Evolutionary conservation across 92 coral and sea anemone species (phyloP), one percentile per base, ranked within the genome.

Genomic region (Epizoanthus scotinus): DNA sequence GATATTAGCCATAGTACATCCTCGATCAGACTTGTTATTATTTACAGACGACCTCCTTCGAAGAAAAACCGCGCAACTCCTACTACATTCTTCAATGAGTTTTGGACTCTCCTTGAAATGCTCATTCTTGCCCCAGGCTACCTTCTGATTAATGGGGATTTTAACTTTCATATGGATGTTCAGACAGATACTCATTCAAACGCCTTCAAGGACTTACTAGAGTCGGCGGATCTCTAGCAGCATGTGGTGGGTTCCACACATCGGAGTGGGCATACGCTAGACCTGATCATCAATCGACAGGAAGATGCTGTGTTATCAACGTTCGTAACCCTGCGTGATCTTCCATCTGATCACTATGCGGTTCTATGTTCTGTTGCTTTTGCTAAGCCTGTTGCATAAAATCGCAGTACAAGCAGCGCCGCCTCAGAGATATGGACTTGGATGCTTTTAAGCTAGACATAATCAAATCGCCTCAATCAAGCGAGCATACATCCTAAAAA

Each of bases 311-410:
- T 27, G 14, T n/a, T 86, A 68, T 82, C 87, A 49, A 34, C 68
- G 24, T 64, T 86, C 69, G 0, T 24, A 17, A 75, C 83, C 52
- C 69, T 82, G 52, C 29, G 61, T 22, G 83, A 75, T 67, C 58
- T 86, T 8, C 90, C 90, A 74, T 77, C 90, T 34, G 84, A 74
- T 58, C 79, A 86, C 70, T 40, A 36, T 53, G 83, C 82, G 34
- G 78, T 86, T 31, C 42, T 64, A 34, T 86, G 90, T 38, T 67
- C 69, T 12, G 68, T 86, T 2, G 83, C 78, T 49, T 72, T 82
- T 60, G 82, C 25, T n/a, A 73, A 63, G 57, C 87, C 87, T 58
- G 61, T 31, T 29, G 82, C 82, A n/a, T 58, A 2, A 86, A 81
- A 20, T 71, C 85, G 14, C 73, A 81, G 22, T 81, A 21, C 67